Conservation (phyloP, 2,888 invertebrate species). For the Eupsilia transversa region DNA sequence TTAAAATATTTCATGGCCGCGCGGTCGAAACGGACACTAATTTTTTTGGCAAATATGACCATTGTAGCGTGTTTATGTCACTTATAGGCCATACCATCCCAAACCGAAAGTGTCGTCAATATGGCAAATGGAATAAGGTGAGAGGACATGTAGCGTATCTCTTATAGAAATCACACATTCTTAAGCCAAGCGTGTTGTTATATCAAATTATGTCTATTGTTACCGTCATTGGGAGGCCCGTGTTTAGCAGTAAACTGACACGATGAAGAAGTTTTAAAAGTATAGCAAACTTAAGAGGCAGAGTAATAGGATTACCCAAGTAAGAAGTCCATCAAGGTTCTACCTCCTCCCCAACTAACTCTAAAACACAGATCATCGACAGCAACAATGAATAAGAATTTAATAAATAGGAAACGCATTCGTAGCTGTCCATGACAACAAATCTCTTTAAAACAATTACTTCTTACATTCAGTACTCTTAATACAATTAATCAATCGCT, state of each 20-base stretch:
- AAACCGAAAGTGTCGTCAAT: background rate
- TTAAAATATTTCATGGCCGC: too few species aligned
- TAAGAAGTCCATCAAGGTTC: constrained; percentile 2
- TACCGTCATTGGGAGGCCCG: background rate
- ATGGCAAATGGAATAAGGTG: background rate
- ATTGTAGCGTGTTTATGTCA: too few species aligned
- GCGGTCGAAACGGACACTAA: too few species aligned
- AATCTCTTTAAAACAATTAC: constrained; percentile 65
- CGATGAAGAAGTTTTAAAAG: background rate
- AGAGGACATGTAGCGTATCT: background rate
- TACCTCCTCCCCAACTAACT: background rate
- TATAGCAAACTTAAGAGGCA: background rate
- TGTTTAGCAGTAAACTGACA: background rate
- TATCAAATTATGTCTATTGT: background rate
- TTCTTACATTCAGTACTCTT: constrained; percentile 53
- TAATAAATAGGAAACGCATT: constrained; percentile 60
- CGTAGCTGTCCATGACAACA: constrained; percentile 39
- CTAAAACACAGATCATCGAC: constrained; percentile 36
- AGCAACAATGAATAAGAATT: constrained; percentile 50
- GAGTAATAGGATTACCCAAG: background rate
- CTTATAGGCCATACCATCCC: background rate
- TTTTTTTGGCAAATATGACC: too few species aligned
- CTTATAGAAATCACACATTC: background rate
- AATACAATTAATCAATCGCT: constrained; percentile 69
- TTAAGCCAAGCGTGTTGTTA: background rate